Percentiles rank a stretch among this genome's conserved stretches.
phyloP scores from a whole-genome alignment of 2,797 vertebrate genomes.

The Xiphophorus birchmanni region DNA sequence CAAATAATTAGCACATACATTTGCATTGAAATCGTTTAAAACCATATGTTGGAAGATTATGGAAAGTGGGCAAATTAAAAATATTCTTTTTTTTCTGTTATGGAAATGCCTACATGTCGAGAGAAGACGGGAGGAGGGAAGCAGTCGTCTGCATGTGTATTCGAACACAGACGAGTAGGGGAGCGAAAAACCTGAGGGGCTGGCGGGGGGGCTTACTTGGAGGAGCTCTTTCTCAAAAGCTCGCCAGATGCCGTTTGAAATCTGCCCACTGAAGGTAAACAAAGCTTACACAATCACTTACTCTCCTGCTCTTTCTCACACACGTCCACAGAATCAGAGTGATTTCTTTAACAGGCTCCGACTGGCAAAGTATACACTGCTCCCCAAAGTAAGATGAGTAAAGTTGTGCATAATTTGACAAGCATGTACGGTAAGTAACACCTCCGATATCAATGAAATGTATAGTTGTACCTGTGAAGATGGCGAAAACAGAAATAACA shows the following conservation, averaged over 20 bases:
- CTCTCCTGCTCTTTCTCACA: slow-evolving; percentile 39
- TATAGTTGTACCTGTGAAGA: slow-evolving; percentile 11
- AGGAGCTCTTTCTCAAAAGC: slow-evolving; percentile 74
- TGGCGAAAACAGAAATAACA: background rate
- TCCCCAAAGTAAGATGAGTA: slow-evolving; percentile 42
- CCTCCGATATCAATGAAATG: slow-evolving; percentile 29
- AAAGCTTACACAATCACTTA: slow-evolving; percentile 57
- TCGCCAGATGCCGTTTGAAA: slow-evolving; percentile 86
- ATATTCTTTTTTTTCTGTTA: slow-evolving; percentile 80
- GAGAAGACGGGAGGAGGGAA: slow-evolving; percentile 50
- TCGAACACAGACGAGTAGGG: slow-evolving; percentile 69
- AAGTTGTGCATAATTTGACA: slow-evolving; percentile 58
- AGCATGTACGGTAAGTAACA: slow-evolving; percentile 40
- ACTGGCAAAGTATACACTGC: slow-evolving; percentile 43
- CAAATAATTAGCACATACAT: slow-evolving; percentile 92
- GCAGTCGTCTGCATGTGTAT: slow-evolving; percentile 73
- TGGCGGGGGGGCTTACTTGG: slow-evolving; percentile 60
- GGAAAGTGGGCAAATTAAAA: slow-evolving; percentile 84
- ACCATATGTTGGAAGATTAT: slow-evolving; percentile 90
- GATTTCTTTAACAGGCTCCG: slow-evolving; percentile 49
- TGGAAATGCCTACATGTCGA: slow-evolving; percentile 83
- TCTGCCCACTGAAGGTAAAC: slow-evolving; percentile 79
- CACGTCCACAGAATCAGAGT: slow-evolving; percentile 59
- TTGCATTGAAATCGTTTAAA: slow-evolving; percentile 92
- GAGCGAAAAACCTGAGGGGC: slow-evolving; percentile 42